phyloP scores from a whole-genome alignment of 1,140 invertebrate genomes.

The Papilio glaucus region DNA sequence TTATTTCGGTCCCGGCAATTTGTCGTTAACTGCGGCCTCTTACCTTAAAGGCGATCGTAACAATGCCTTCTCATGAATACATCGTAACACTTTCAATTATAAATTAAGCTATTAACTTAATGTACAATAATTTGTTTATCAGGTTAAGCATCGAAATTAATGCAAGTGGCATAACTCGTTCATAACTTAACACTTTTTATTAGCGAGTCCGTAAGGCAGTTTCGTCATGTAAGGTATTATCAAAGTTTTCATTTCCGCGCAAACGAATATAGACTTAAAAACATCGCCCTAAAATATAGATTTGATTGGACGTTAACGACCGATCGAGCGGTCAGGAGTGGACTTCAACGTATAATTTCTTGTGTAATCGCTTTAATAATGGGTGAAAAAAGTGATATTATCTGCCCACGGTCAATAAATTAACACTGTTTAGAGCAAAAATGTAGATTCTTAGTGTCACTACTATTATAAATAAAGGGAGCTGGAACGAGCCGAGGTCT shows the following conservation, averaged over 20 bases:
- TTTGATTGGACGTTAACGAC: constrained; percentile 38
- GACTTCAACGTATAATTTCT: constrained; percentile 80
- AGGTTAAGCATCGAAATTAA: constrained; percentile 83
- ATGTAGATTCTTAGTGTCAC: constrained; percentile 81
- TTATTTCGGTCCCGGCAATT: constrained; percentile 64
- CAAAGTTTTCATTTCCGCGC: constrained; percentile 38
- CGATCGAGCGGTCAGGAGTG: constrained; percentile 62
- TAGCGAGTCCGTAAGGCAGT: constrained; percentile 78
- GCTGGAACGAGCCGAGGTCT: constrained; percentile 59
- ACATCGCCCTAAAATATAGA: constrained; percentile 42
- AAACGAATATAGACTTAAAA: constrained; percentile 52
- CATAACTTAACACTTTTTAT: constrained; percentile 83
- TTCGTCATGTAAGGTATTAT: constrained; percentile 73
- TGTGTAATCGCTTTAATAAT: constrained; percentile 82
- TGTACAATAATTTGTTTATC: constrained; percentile 83
- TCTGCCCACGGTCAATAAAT: constrained; percentile 83
- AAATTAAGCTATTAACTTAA: constrained; percentile 83
- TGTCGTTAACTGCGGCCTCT: constrained; percentile 65
- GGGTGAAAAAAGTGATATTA: constrained; percentile 82
- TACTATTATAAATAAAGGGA: constrained; percentile 80
- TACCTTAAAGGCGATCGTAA: constrained; percentile 72
- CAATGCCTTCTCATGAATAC: constrained; percentile 75
- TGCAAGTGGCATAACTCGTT: constrained; percentile 81
- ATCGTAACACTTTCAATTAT: constrained; percentile 79
- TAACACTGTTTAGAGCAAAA: constrained; percentile 83